Conservation (phyloP, 2,113 vertebrate genomes). For the Phrynosoma blainvillii region DNA sequence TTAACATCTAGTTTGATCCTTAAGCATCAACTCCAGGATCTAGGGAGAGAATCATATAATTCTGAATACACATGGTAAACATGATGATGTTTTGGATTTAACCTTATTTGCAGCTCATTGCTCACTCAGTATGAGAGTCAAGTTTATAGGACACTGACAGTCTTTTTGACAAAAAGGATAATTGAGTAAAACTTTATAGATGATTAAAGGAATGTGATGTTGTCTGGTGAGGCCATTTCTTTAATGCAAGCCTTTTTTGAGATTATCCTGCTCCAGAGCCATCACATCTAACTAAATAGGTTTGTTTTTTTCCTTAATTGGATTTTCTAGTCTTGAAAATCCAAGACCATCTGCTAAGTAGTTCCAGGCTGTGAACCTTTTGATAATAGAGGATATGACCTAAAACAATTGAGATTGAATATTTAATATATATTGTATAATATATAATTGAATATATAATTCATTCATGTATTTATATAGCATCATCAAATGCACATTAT, state of each 20-base stretch:
- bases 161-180: background rate
- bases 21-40: too few species aligned
- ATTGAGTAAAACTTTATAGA: background rate
- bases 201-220: background rate
- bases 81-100: background rate
- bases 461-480: too few species aligned
- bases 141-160: background rate
- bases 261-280: background rate
- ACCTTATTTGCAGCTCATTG: background rate
- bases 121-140: background rate
- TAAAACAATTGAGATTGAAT: background rate
- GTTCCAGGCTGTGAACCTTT: background rate
- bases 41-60: background rate
- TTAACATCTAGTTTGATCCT: too few species aligned
- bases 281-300: background rate
- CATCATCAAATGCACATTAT: too few species aligned
- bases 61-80: background rate
- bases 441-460: too few species aligned
- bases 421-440: too few species aligned
- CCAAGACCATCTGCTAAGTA: background rate
- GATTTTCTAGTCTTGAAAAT: conserved; percentile 6
- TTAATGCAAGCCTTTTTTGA: background rate
- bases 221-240: background rate
- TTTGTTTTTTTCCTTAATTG: conserved; percentile 1
- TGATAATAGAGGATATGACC: background rate